Conservation (phyloP, 37 sponge, comb jelly and placozoan species). For the Chondrilla cf. caribensis region DNA sequence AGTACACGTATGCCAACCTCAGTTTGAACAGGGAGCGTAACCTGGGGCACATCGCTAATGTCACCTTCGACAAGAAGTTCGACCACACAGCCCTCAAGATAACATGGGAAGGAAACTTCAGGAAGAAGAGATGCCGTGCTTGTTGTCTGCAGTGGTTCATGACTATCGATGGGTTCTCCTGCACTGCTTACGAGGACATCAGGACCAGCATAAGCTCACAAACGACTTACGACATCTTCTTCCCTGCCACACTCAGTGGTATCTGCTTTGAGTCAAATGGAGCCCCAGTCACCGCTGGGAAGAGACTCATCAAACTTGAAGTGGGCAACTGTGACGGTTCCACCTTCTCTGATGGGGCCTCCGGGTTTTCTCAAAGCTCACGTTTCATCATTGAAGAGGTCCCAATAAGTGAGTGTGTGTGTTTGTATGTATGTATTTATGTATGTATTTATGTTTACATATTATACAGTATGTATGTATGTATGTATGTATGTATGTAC, state of each 20-base stretch:
- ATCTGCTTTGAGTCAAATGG: slow-evolving; percentile 27
- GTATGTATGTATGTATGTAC: no score
- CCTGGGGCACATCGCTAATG: slow-evolving; percentile 34
- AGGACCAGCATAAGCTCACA: slow-evolving; percentile 30
- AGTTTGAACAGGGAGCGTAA: slow-evolving; percentile 47
- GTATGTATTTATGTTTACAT: no score
- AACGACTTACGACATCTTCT: slow-evolving; percentile 34
- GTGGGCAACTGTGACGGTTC: slow-evolving; percentile 50
- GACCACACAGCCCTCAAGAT: slow-evolving; percentile 45
- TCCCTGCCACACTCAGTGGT: slow-evolving; percentile 54
- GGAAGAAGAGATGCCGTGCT: slow-evolving; percentile 48
- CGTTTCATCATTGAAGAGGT: slow-evolving; percentile 61
- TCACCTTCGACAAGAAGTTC: slow-evolving; percentile 32
- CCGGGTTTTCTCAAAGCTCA: slow-evolving; percentile 51
- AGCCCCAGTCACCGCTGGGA: slow-evolving; percentile 7
- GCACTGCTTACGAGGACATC: slow-evolving; percentile 40
- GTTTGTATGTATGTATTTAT: no score
- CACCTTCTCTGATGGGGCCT: slow-evolving; percentile 31
- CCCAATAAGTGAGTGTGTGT: slow-evolving; percentile 2
- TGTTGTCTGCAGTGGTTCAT: slow-evolving; percentile 67
- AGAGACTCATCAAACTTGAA: slow-evolving; percentile 27
- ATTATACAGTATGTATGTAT: no score
- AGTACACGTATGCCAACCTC: slow-evolving; percentile 42
- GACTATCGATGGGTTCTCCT: slow-evolving; percentile 37
- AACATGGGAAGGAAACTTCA: slow-evolving; percentile 70